Evolutionary conservation across 2,888 invertebrate genomes (phyloP), one percentile per base, ranked within the genome.

Genomic region (Melinaea menophilus): DNA sequence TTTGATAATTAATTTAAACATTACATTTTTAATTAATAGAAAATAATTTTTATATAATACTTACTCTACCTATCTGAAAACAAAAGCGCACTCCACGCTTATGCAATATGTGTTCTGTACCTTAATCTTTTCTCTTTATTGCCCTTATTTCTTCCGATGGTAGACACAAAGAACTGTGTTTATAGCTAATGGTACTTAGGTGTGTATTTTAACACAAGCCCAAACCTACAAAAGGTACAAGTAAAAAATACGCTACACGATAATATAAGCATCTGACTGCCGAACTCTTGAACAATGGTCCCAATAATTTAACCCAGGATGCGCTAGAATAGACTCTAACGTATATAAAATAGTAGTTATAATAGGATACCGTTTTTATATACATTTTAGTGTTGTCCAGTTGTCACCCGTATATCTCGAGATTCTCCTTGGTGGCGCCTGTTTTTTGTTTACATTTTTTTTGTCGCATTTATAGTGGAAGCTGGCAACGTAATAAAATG

Each of bases 171-270:
- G 86, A 87, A 80, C 81, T 81, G 82, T 86, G 88, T 89, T 89
- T 89, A 90, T 89, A 87, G 88, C 85, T 88, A 88, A 90, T 89
- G 86, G 88, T 89, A 82, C 81, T 88, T 86, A 90, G 90, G 90
- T 90, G 90, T 87, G 88, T 88, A 90, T 90, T 90, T 90, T 90
- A 90, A 90, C 90, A 90, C 90, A 86, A 83, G 77, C 81, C 81
- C 81, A 73, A 81, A 77, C 77, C 79, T 79, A 82, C 81, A 82
- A 85, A 89, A 82, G 81, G 79, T 77, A 75, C 74, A 73, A 67
- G 75, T 85, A 89, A 90, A 89, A 90, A 90, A 86, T 82, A 81
- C 78, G 79, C 81, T 79, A 85, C 85, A 84, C 79, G 76, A 75
- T 79, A 85, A 84, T 84, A 86, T 86, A 88, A 82, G 80, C 80